Conservation (phyloP, 2,113 vertebrate species). For the Xenus cinereus region DNA sequence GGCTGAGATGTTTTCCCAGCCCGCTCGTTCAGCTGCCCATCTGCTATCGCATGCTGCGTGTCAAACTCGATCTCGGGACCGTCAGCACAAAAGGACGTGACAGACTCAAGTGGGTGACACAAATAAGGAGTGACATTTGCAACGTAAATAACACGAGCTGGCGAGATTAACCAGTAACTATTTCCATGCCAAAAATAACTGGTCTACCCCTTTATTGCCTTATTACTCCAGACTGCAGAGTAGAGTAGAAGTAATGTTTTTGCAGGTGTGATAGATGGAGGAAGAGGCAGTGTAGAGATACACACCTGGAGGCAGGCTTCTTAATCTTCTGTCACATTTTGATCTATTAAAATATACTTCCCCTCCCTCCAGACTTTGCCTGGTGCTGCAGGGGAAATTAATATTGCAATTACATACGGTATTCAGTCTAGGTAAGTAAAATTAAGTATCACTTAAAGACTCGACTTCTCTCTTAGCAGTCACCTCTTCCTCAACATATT, state of each 20-base stretch:
- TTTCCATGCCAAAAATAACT: neutral
- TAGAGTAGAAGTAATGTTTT: neutral
- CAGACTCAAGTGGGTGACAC: slow-evolving; percentile 31
- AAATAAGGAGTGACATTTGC: slow-evolving; percentile 29
- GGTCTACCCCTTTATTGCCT: neutral
- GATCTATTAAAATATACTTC: neutral
- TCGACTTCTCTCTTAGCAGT: neutral
- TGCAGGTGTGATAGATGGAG: neutral
- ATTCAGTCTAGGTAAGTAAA: neutral
- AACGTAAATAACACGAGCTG: neutral
- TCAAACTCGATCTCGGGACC: slow-evolving; percentile 5
- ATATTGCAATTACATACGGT: neutral
- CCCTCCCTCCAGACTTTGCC: neutral
- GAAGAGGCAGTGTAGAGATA: neutral
- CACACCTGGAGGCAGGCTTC: neutral
- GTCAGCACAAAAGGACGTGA: neutral
- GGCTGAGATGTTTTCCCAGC: neutral
- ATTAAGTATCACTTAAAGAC: neutral
- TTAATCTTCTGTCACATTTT: neutral
- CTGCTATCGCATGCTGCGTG: neutral
- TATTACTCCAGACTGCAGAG: neutral
- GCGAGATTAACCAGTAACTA: slow-evolving; percentile 35
- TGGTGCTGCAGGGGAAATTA: neutral
- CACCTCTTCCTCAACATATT: neutral
- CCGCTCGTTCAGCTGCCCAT: neutral